Conservation (phyloP, 2,797 vertebrate species). For the Cuculus canorus region DNA sequence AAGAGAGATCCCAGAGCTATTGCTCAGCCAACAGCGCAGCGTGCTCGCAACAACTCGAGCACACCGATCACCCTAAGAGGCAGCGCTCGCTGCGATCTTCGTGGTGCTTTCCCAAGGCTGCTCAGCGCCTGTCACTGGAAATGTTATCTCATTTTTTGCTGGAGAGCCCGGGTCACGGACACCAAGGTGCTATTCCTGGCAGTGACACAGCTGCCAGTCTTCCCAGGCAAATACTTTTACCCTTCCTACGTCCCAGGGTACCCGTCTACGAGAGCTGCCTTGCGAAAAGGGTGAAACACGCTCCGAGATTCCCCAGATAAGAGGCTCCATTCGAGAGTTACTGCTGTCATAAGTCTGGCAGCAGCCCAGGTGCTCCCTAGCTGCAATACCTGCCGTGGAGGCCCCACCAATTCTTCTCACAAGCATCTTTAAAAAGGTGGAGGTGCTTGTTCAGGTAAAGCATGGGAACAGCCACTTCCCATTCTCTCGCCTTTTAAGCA, state of each 20-base stretch:
- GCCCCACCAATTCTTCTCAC: not conserved
- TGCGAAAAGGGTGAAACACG: not conserved
- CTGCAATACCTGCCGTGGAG: accelerated
- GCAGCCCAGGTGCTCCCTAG: not conserved
- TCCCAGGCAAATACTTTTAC: not conserved
- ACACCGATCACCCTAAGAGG: accelerated
- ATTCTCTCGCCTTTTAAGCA: not conserved
- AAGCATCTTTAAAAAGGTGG: not conserved
- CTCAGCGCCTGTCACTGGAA: accelerated
- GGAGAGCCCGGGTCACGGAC: not conserved
- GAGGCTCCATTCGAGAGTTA: not conserved
- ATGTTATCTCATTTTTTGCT: not conserved
- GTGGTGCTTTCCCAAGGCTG: not conserved
- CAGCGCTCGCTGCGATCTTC: accelerated
- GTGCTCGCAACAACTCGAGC: accelerated
- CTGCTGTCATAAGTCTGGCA: not conserved
- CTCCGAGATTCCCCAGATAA: conserved; percentile 24
- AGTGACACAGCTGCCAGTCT: not conserved
- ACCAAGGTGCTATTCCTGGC: conserved; percentile 43
- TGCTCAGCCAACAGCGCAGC: not conserved
- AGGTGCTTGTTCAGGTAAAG: not conserved
- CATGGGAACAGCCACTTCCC: not conserved
- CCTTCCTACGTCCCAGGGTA: conserved; percentile 18
- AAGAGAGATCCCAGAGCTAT: not conserved
- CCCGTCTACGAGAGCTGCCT: not conserved